Conservation (phyloP, 2,888 invertebrate species). For the Mactromeris polynyma region DNA sequence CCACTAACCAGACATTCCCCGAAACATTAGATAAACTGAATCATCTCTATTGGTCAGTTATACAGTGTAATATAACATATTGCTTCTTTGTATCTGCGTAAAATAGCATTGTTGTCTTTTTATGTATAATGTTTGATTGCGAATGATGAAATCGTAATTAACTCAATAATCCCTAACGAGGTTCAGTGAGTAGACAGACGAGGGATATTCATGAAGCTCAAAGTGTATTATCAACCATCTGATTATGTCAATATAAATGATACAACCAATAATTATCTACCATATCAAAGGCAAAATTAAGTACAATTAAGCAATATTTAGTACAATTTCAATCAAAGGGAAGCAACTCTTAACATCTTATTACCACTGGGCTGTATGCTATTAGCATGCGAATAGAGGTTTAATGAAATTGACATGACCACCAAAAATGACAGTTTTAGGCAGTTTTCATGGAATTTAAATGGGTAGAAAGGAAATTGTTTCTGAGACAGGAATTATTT, state of each 20-base stretch:
- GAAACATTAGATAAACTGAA: neutral
- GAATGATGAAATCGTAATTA: constrained; percentile 1
- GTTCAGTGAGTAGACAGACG: neutral
- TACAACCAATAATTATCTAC: constrained; percentile 13
- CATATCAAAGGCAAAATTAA: neutral
- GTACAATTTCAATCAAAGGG: constrained; percentile 48
- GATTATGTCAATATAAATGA: constrained; percentile 12
- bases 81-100: neutral
- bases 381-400: constrained; percentile 17
- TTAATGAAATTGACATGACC: constrained; percentile 53
- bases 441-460: constrained; percentile 62
- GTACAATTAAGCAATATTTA: neutral
- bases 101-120: neutral
- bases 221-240: constrained; percentile 9
- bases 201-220: neutral
- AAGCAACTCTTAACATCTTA: constrained; percentile 35
- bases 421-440: constrained; percentile 56
- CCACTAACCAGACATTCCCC: neutral
- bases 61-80: neutral
- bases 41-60: neutral
- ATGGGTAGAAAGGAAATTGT: constrained; percentile 59
- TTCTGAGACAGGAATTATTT: constrained; percentile 47
- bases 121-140: neutral
- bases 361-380: neutral
- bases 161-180: neutral